Evolutionary conservation across 2,113 vertebrate genomes (phyloP).

Genomic region (Malurus alboscapulatus): DNA sequence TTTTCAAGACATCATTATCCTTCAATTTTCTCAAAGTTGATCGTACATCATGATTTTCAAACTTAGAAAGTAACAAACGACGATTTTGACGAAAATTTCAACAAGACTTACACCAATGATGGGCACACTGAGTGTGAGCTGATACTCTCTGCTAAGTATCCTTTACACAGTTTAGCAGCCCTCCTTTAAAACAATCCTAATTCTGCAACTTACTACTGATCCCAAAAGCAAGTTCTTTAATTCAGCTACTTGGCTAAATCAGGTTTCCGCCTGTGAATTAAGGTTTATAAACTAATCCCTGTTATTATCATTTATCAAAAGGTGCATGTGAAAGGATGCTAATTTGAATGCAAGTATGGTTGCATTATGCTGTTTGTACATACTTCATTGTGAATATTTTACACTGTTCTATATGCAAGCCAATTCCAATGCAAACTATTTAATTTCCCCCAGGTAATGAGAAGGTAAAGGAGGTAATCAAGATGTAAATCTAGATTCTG

Average conservation of each 20-base stretch:
- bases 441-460: slow-evolving; percentile 61
- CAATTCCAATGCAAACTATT: slow-evolving; percentile 48
- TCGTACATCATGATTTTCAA: neutral
- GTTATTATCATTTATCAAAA: slow-evolving; percentile 47
- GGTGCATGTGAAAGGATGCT: neutral
- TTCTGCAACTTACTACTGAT: neutral
- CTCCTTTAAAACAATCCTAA: neutral
- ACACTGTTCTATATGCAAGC: slow-evolving; percentile 38
- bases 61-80: neutral
- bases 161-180: neutral
- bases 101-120: neutral
- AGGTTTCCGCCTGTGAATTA: neutral
- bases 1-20: neutral
- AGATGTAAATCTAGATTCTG: slow-evolving; percentile 49
- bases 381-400: slow-evolving; percentile 54
- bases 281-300: slow-evolving; percentile 32
- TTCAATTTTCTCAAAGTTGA: neutral
- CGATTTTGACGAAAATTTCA: neutral
- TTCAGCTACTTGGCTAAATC: neutral
- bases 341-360: slow-evolving; percentile 23
- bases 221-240: neutral
- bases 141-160: neutral
- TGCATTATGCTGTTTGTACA: slow-evolving; percentile 12
- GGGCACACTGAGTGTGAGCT: neutral
- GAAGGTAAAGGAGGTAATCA: slow-evolving; percentile 55